Base-by-base conservation (phyloP, 2,113 vertebrate species). In the Apus apus region DNA sequence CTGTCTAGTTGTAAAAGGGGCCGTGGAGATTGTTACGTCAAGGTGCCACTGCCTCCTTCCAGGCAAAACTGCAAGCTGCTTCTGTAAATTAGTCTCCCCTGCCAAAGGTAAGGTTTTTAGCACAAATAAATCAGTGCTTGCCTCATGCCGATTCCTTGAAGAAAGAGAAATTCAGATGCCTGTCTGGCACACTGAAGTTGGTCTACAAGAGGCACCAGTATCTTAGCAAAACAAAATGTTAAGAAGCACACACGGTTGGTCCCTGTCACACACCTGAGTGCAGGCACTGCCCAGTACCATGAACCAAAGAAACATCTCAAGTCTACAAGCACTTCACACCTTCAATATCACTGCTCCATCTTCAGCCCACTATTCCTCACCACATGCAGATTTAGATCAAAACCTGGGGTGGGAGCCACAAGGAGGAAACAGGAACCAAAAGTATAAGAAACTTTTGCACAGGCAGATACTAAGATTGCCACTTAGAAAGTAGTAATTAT, bases 1-100 rank as follows among this genome's bases (percentile, higher is more conserved):
- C 95, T 95, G 96, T 97, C 97, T 97, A 72, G 91, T 16, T 36
- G 64, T 78, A 90, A 79, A 54, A 43, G 57, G 87, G 68, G 73
- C 50, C 5, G 11, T 2, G 56, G 72, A 82, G 67, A 29, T 15
- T 75, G 82, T 38, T 57, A 57, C 57, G 87, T 67, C 87, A 68
- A 94, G 96, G 91, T 53, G 70, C 60, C 61, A 21, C 0, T 81
- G 51, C 60, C 74, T 87, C 89, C 91, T 88, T 46, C 79, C 40
- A 32, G 68, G 71, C 64, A 34, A 21, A 65, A 15, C 15, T 48
- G n/a, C 54, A 51, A 56, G 60, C 48, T 30, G 2, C 27, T 51
- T 4, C 72, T 66, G 76, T 4, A 27, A 64, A 51, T 20, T 5
- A 27, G 38, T 17, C 78, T 85, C 60, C 65, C 64, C 64, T 40